phyloP scores from a whole-genome alignment of 2,113 vertebrate genomes.

The Synchiropus splendidus region DNA sequence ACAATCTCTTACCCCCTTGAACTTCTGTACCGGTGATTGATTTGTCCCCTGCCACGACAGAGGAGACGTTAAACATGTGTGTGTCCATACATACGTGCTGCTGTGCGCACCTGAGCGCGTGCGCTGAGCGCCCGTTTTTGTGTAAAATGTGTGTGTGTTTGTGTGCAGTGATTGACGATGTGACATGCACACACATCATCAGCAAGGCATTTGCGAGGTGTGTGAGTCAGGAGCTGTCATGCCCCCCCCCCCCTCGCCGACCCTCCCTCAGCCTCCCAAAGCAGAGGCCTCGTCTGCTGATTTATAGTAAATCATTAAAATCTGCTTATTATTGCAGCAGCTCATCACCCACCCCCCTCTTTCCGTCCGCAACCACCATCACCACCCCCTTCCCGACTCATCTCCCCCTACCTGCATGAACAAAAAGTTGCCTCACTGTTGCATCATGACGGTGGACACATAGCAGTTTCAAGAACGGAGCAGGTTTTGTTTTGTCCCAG shows the following conservation, averaged over 20 bases:
- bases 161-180: constrained; percentile 58
- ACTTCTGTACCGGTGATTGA: constrained; percentile 65
- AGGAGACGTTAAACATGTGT: constrained; percentile 60
- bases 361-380: constrained; percentile 22
- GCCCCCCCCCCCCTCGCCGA: constrained; percentile 47
- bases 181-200: constrained; percentile 63
- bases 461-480: not conserved
- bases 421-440: constrained; percentile 33
- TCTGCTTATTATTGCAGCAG: constrained; percentile 70
- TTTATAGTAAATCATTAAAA: constrained; percentile 72
- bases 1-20: constrained; percentile 69
- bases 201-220: constrained; percentile 65
- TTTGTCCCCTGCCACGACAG: constrained; percentile 62
- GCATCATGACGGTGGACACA: constrained; percentile 14
- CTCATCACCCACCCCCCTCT: constrained; percentile 50
- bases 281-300: constrained; percentile 62
- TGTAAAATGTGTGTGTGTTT: constrained; percentile 25
- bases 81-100: constrained; percentile 31
- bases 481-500: no score
- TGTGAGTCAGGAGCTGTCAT: constrained; percentile 67
- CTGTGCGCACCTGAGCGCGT: constrained; percentile 32
- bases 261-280: constrained; percentile 54
- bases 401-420: not conserved
- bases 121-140: constrained; percentile 53
- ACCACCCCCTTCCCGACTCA: not conserved